A percentile compares a stretch with the other conserved stretches of the same genome.
phyloP scores from a whole-genome alignment of 2,888 invertebrate species.

The Drosophila prolongata region DNA sequence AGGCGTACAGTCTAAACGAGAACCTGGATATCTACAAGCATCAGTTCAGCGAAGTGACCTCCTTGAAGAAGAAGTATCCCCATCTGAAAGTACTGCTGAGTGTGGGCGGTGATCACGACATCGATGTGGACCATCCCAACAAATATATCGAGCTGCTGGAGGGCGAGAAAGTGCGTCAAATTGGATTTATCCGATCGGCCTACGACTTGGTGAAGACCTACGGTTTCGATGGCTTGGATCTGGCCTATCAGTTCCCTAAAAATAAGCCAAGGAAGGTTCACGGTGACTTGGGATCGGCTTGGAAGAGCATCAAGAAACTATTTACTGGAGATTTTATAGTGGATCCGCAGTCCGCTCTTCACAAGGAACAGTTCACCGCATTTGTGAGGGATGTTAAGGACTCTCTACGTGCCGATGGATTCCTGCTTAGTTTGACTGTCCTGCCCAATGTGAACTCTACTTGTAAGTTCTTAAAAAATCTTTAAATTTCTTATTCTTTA shows the following conservation, averaged over 20 bases:
- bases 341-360: slow-evolving; percentile 91
- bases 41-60: slow-evolving; percentile 90
- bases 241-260: slow-evolving; percentile 93
- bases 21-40: slow-evolving; percentile 89
- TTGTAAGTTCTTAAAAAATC: slow-evolving; percentile 85
- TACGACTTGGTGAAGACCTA: slow-evolving; percentile 89
- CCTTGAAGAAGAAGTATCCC: slow-evolving; percentile 89
- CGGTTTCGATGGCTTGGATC: slow-evolving; percentile 94
- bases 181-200: slow-evolving; percentile 90
- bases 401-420: slow-evolving; percentile 88
- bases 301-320: slow-evolving; percentile 91
- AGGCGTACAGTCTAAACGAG: slow-evolving; percentile 89
- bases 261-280: slow-evolving; percentile 91
- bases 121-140: slow-evolving; percentile 86
- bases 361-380: slow-evolving; percentile 91
- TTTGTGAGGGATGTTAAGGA: slow-evolving; percentile 90
- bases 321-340: slow-evolving; percentile 89
- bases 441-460: slow-evolving; percentile 92
- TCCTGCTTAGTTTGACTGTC: slow-evolving; percentile 88
- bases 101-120: slow-evolving; percentile 91
- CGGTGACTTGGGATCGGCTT: slow-evolving; percentile 87
- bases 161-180: slow-evolving; percentile 88
- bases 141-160: slow-evolving; percentile 91
- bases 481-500: not conserved
- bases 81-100: slow-evolving; percentile 90